phyloP scores from a whole-genome alignment of 2,113 vertebrate species.

The Barnardius zonarius region DNA sequence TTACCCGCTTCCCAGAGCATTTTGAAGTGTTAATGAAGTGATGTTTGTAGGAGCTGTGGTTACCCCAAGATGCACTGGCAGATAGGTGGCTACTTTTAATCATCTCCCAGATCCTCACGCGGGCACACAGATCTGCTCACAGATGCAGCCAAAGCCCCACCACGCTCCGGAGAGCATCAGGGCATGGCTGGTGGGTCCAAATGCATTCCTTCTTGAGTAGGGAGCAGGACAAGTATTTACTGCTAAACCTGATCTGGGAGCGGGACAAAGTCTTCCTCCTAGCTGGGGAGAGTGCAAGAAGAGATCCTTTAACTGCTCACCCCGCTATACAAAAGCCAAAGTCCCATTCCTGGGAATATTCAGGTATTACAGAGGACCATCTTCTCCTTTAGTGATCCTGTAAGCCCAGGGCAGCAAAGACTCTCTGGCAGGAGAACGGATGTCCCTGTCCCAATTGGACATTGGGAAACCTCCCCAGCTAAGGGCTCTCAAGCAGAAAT shows the following conservation, averaged over 20 bases:
- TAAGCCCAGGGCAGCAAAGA: background rate
- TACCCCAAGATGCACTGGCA: background rate
- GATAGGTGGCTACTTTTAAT: slow-evolving; percentile 9
- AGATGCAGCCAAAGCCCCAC: background rate
- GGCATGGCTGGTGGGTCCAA: rapidly evolving
- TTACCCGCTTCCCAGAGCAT: slow-evolving; percentile 53
- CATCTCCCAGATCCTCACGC: background rate
- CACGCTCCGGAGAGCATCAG: rapidly evolving
- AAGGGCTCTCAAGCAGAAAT: background rate
- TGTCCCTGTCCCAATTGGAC: background rate
- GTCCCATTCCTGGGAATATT: rapidly evolving
- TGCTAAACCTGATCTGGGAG: background rate
- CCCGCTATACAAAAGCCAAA: background rate
- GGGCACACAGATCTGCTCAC: background rate
- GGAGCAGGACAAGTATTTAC: background rate
- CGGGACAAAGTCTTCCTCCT: background rate
- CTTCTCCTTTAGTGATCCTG: background rate
- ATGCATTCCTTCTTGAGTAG: rapidly evolving
- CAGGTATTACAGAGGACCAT: background rate
- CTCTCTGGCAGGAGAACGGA: background rate
- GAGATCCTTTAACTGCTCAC: background rate
- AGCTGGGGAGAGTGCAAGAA: background rate
- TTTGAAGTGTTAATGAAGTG: slow-evolving; percentile 33
- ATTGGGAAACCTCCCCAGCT: background rate
- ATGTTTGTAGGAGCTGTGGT: slow-evolving; percentile 37